Conservation (phyloP, 2,113 vertebrate species). For the Benitochromis conjunctus region DNA sequence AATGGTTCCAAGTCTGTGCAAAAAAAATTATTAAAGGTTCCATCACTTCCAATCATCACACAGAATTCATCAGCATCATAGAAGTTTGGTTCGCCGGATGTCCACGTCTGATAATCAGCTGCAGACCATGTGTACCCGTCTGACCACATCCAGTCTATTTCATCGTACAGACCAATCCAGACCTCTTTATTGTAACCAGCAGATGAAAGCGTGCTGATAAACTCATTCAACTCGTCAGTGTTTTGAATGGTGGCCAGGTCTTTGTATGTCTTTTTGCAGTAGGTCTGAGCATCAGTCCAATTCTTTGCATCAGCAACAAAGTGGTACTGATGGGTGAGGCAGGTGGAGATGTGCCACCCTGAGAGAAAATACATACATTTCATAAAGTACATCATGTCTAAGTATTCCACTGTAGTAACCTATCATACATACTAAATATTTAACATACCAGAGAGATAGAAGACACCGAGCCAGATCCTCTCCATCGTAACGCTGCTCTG, state of each 20-base stretch:
- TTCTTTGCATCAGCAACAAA: too few species aligned
- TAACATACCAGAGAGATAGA: background rate
- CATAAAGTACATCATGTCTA: background rate
- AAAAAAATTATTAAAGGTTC: too few species aligned
- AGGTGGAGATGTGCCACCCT: background rate
- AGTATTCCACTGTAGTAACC: background rate
- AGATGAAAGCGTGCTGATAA: too few species aligned
- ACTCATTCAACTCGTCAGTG: fast-evolving
- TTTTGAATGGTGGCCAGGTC: too few species aligned
- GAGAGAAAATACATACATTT: background rate
- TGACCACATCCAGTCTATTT: too few species aligned
- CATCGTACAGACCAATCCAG: too few species aligned
- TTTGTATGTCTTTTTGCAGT: too few species aligned
- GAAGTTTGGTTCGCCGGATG: fast-evolving
- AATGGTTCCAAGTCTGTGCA: background rate
- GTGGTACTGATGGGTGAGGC: too few species aligned
- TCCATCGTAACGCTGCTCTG: background rate
- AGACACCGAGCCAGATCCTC: background rate
- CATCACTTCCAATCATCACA: background rate
- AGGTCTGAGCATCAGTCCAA: too few species aligned
- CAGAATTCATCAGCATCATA: background rate
- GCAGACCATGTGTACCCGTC: too few species aligned
- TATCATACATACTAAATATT: background rate
- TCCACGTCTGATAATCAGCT: too few species aligned
- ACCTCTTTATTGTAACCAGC: too few species aligned